Evolutionary conservation across 1,140 invertebrate genomes (phyloP).

Genomic region (Drosophila novamexicana): DNA sequence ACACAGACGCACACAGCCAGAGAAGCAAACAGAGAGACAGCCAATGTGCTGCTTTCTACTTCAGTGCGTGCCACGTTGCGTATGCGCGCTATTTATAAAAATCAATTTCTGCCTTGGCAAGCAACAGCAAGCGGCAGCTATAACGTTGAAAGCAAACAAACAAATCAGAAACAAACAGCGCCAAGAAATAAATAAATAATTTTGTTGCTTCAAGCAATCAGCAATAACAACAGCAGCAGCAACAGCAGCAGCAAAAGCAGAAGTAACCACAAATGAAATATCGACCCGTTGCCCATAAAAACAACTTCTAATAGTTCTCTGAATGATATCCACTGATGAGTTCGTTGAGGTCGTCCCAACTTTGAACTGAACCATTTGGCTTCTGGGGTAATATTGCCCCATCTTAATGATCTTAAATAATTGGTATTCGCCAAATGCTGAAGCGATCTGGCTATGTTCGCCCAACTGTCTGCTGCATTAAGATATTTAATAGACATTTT

Average conservation of each 20-base stretch:
- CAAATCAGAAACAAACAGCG: slow-evolving; percentile 52
- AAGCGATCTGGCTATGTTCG: no score
- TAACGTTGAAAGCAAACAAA: slow-evolving; percentile 49
- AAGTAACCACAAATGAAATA: slow-evolving; percentile 4
- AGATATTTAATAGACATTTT: no score
- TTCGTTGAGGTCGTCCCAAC: slow-evolving; percentile 1
- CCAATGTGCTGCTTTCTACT: slow-evolving; percentile 69
- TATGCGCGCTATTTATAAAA: slow-evolving; percentile 82
- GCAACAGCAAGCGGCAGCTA: slow-evolving; percentile 20
- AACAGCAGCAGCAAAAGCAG: not conserved
- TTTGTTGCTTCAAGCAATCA: slow-evolving; percentile 42
- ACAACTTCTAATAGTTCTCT: slow-evolving; percentile 1
- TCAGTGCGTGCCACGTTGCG: slow-evolving; percentile 79
- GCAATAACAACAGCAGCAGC: slow-evolving; percentile 16
- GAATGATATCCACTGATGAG: slow-evolving; percentile 1
- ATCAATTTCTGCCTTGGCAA: slow-evolving; percentile 79
- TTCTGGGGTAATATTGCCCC: not conserved
- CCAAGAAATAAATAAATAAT: slow-evolving; percentile 71
- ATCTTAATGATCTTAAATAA: no score
- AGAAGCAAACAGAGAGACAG: slow-evolving; percentile 18
- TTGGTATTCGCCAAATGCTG: no score
- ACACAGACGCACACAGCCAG: slow-evolving; percentile 28
- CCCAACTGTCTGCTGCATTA: no score
- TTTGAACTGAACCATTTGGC: slow-evolving; percentile 6
- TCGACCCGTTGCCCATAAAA: slow-evolving; percentile 17